A percentile compares a stretch with the other conserved stretches of the same genome.
Evolutionary conservation across 2,888 invertebrate species (phyloP).

Genomic region (Theodoxus fluviatilis): DNA sequence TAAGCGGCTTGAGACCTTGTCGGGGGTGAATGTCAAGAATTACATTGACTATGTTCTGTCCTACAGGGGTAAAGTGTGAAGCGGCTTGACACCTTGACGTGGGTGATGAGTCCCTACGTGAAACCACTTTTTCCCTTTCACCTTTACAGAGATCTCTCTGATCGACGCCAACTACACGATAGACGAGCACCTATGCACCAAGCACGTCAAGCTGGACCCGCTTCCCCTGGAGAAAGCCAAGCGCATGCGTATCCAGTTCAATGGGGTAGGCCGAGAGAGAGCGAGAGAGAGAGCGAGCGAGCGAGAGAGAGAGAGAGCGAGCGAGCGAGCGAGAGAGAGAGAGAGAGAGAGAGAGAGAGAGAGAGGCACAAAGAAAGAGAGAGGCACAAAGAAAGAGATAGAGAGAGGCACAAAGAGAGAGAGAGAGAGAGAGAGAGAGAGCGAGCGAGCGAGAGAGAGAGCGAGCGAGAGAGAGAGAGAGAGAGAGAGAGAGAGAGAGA

Average conservation of each 20-base stretch:
- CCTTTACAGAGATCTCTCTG: conserved; percentile 57
- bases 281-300: conserved; percentile 7
- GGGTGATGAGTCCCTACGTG: too few relatives aligned
- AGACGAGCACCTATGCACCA: conserved; percentile 58
- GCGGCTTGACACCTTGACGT: too few relatives aligned
- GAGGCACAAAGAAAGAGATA: not conserved
- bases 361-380: not conserved
- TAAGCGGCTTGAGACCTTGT: too few relatives aligned
- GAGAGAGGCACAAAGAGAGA: not conserved
- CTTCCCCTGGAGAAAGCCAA: conserved; percentile 38
- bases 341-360: conserved; percentile 14
- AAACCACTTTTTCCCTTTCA: too few relatives aligned
- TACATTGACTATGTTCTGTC: too few relatives aligned
- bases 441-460: conserved; percentile 10
- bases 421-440: too few relatives aligned
- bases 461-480: conserved; percentile 13
- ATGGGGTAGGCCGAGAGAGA: conserved; percentile 44
- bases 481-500: not conserved
- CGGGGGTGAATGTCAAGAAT: too few relatives aligned
- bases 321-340: conserved; percentile 6
- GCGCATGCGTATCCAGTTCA: conserved; percentile 42
- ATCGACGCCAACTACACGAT: conserved; percentile 66
- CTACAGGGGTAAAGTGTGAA: too few relatives aligned
- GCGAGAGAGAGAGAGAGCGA: not conserved
- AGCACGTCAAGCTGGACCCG: conserved; percentile 41